Evolutionary conservation across 2,888 invertebrate genomes (phyloP).

Genomic region (Lasioglossum morio): DNA sequence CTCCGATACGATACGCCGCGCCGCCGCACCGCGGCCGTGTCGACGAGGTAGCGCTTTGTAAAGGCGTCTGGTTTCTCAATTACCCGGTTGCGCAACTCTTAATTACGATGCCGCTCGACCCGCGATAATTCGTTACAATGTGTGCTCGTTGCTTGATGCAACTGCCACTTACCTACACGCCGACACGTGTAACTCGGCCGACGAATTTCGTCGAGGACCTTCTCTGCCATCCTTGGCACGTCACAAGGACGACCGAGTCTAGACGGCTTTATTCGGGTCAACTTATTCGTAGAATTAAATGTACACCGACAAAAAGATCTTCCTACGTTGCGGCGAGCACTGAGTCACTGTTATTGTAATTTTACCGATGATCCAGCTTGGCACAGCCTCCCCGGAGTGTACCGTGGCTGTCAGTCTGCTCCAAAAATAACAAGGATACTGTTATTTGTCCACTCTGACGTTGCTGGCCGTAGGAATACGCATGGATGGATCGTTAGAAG

Average conservation of each 20-base stretch:
- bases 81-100: constrained; percentile 68
- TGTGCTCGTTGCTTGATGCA: constrained; percentile 46
- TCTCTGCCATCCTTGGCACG: constrained; percentile 39
- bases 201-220: constrained; percentile 44
- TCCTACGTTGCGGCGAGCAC: not conserved
- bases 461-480: not conserved
- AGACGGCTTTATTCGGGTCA: constrained; percentile 40
- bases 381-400: not conserved
- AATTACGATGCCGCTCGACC: constrained; percentile 63
- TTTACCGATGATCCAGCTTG: not conserved
- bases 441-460: not conserved
- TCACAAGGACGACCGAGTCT: constrained; percentile 26
- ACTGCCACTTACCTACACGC: constrained; percentile 44
- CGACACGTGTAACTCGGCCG: constrained; percentile 24
- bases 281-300: constrained; percentile 20
- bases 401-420: not conserved
- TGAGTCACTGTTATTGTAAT: not conserved
- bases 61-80: constrained; percentile 67
- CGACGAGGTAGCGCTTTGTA: constrained; percentile 55
- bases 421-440: not conserved
- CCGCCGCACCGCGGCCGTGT: constrained; percentile 25
- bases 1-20: constrained; percentile 56
- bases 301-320: not conserved
- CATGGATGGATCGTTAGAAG: not conserved
- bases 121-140: constrained; percentile 68